Evolutionary conservation across 2,113 vertebrate genomes (phyloP).

Genomic region (Clupea harengus): DNA sequence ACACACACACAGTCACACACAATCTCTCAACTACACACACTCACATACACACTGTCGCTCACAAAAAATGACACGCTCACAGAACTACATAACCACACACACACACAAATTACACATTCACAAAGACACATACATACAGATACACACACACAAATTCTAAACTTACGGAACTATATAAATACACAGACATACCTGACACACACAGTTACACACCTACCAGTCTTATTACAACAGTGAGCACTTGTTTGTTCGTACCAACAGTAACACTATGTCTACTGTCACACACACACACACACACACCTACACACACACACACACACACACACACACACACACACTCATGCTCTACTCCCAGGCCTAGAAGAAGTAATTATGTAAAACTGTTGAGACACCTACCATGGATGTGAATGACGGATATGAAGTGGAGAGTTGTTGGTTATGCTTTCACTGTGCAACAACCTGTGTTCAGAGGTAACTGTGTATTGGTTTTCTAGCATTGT

Average conservation of each 20-base stretch:
- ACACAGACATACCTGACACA: neutral
- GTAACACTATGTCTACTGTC: neutral
- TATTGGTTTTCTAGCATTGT: no score
- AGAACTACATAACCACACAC: no score
- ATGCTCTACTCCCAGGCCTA: neutral
- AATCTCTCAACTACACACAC: neutral
- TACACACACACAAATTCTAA: neutral
- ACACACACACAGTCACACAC: neutral
- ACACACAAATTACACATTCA: neutral
- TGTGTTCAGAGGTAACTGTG: no score
- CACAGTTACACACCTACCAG: neutral
- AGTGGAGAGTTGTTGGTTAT: no score
- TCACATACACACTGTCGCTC: no score
- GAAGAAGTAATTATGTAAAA: neutral
- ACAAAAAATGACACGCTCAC: no score
- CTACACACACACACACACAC: neutral
- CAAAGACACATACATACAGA: neutral
- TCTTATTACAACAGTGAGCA: neutral
- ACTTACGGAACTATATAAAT: neutral
- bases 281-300: neutral
- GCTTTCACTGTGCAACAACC: no score
- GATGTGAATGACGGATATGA: neutral
- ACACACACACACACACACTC: neutral
- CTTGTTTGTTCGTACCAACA: neutral
- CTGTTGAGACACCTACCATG: neutral